These are phyloP conservation scores for Spizaetus ornatus DNA, from an alignment of 2,113 vertebrate genomes.

Conservation along the genomic window DNA sequence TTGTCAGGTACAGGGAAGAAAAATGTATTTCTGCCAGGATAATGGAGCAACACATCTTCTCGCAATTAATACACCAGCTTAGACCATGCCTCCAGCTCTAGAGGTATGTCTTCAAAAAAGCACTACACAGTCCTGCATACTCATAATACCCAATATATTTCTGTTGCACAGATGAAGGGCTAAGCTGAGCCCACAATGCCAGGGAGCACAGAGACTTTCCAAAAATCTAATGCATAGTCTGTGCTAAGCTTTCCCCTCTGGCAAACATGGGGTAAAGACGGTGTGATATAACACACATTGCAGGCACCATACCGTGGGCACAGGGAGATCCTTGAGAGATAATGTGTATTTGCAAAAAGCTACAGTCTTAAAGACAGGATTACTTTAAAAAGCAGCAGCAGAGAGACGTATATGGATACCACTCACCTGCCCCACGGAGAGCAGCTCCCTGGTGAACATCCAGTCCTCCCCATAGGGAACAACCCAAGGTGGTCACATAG, in stretches of 20 bases:
- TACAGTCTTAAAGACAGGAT: fast-evolving
- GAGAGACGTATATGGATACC: fast-evolving
- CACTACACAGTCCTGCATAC: neutral
- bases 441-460: fast-evolving
- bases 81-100: neutral
- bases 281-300: neutral
- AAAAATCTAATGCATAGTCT: neutral
- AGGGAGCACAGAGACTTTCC: neutral
- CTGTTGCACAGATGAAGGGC: neutral
- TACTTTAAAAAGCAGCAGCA: neutral
- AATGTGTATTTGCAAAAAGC: neutral
- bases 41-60: neutral
- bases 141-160: fast-evolving
- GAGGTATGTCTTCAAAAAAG: neutral
- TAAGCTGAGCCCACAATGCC: neutral
- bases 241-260: neutral
- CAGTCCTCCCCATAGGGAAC: fast-evolving
- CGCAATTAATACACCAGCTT: neutral
- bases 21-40: neutral
- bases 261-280: neutral
- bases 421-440: neutral
- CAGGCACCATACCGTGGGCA: fast-evolving
- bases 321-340: fast-evolving
- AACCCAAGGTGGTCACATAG: fast-evolving
- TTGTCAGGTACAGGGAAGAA: neutral